phyloP scores from a whole-genome alignment of 2,888 invertebrate species.

The Mesorhabditis belari region DNA sequence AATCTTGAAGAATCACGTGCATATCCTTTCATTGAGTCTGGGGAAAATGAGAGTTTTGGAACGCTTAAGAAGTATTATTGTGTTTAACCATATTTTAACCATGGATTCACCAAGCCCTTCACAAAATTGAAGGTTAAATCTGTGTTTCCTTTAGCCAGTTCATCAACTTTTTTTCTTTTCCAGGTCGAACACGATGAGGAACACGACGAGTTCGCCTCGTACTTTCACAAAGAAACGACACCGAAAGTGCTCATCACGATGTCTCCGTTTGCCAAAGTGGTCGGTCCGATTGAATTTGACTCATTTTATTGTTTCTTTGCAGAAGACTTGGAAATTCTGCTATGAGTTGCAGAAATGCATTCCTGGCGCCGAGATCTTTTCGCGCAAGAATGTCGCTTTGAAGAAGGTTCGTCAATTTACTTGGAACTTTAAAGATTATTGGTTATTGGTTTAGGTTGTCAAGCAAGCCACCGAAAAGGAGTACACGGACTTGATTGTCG shows the following conservation, averaged over 20 bases:
- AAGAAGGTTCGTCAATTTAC: conserved; percentile 79
- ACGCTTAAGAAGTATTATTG: too few relatives aligned
- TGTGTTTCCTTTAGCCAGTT: too few relatives aligned
- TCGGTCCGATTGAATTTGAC: conserved; percentile 41
- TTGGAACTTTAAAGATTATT: neutral
- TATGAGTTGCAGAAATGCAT: conserved; percentile 81
- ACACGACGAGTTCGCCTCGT: conserved; percentile 80
- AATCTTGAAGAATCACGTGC: too few relatives aligned
- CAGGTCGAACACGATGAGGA: conserved; percentile 58
- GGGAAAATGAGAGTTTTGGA: too few relatives aligned
- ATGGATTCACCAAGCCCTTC: too few relatives aligned
- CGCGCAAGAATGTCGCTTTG: conserved; percentile 79
- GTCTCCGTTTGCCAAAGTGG: conserved; percentile 76
- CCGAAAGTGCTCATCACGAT: conserved; percentile 95
- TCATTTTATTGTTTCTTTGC: conserved; percentile 5
- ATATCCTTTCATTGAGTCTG: too few relatives aligned
- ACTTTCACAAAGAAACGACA: conserved; percentile 75
- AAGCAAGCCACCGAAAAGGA: conserved; percentile 71
- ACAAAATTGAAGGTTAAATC: too few relatives aligned
- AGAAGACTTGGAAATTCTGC: conserved; percentile 68
- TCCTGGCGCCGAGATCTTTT: conserved; percentile 80
- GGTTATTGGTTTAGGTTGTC: conserved; percentile 56
- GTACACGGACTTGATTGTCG: conserved; percentile 79
- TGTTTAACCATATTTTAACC: too few relatives aligned
- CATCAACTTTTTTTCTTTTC: too few relatives aligned